Evolutionary conservation across 2,888 invertebrate species (phyloP).

Genomic region (Campoletis raptor): DNA sequence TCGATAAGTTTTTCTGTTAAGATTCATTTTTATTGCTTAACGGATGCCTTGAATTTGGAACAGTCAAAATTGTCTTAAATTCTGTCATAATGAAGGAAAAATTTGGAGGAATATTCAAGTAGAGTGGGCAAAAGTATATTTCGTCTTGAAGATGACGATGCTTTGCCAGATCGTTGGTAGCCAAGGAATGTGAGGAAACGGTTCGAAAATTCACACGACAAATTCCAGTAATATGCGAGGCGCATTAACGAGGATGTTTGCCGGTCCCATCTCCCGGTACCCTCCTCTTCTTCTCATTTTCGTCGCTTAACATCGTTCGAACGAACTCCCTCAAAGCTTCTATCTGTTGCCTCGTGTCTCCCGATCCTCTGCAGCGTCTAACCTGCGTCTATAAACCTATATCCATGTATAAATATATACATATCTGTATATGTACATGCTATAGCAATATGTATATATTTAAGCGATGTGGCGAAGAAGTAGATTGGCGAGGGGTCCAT

Average conservation of each 20-base stretch:
- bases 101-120: background rate
- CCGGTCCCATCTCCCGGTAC: slow-evolving; percentile 42
- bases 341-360: slow-evolving; percentile 63
- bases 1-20: background rate
- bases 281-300: slow-evolving; percentile 49
- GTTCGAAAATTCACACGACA: slow-evolving; percentile 58
- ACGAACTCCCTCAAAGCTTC: slow-evolving; percentile 64
- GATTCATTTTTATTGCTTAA: background rate
- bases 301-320: slow-evolving; percentile 68
- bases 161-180: background rate
- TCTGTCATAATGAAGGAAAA: background rate
- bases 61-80: background rate
- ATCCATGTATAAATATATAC: slow-evolving; percentile 27
- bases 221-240: slow-evolving; percentile 61
- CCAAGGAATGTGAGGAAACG: slow-evolving; percentile 20
- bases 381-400: slow-evolving; percentile 13
- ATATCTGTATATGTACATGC: slow-evolving; percentile 45
- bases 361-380: slow-evolving; percentile 13
- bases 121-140: background rate
- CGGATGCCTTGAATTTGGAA: background rate
- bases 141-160: background rate
- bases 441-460: slow-evolving; percentile 9
- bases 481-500: slow-evolving; percentile 67
- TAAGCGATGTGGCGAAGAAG: slow-evolving; percentile 22
- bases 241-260: slow-evolving; percentile 66